Percentiles rank a stretch among this genome's conserved stretches.
phyloP scores from a whole-genome alignment of 2,113 vertebrate genomes.

The Pungitius pungitius region DNA sequence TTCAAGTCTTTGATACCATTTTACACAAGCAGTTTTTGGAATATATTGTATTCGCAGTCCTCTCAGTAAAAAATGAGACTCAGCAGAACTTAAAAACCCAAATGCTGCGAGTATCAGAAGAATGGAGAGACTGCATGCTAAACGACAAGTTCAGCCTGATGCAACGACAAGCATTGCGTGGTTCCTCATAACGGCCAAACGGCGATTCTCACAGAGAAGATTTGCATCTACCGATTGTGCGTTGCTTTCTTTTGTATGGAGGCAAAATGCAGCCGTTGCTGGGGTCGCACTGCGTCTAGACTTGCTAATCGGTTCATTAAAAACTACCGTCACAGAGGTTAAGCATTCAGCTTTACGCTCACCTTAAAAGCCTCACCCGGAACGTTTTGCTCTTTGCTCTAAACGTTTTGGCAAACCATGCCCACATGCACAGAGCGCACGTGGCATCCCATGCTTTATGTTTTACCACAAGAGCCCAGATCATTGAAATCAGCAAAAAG shows the following conservation, averaged over 20 bases:
- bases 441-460: not conserved
- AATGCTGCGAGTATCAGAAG: constrained; percentile 4
- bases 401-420: not conserved
- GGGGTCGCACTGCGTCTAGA: constrained; percentile 48
- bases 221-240: constrained; percentile 48
- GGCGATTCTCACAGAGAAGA: constrained; percentile 37
- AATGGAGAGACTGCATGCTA: constrained; percentile 5
- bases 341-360: not conserved
- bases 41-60: not conserved
- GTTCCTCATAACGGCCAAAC: constrained; percentile 39
- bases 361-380: not conserved
- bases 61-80: not conserved
- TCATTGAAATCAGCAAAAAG: not conserved
- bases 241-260: constrained; percentile 22
- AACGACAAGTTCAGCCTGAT: constrained; percentile 5
- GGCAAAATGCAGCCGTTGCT: constrained; percentile 31
- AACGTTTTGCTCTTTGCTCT: constrained; percentile 17
- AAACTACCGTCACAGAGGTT: constrained; percentile 51
- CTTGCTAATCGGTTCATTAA: constrained; percentile 50
- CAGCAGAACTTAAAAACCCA: constrained; percentile 4
- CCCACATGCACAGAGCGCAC: not conserved
- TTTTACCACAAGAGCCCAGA: constrained; percentile 1
- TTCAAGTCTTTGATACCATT: not conserved
- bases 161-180: constrained; percentile 26
- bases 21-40: not conserved